phyloP scores from a whole-genome alignment of 2,888 invertebrate genomes.

The Trissolcus japonicus region DNA sequence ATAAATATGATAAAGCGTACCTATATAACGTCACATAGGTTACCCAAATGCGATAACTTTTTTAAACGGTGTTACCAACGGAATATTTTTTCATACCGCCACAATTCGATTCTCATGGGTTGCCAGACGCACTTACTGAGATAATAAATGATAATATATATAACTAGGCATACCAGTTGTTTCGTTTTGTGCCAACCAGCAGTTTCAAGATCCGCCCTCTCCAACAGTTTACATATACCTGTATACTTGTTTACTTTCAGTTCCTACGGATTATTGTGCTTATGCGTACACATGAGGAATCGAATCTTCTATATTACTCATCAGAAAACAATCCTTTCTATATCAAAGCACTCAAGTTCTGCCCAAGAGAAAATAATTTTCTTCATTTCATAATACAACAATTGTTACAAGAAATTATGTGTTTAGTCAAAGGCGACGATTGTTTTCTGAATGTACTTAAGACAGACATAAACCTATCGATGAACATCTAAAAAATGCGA shows the following conservation, averaged over 20 bases:
- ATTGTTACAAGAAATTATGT: too few species aligned
- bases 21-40: slow-evolving; percentile 71
- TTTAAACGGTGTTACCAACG: slow-evolving; percentile 69
- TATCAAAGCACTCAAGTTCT: too few species aligned
- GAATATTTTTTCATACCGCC: slow-evolving; percentile 69
- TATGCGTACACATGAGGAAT: slow-evolving; percentile 31
- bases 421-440: too few species aligned
- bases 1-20: slow-evolving; percentile 70
- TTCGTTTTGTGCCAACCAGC: slow-evolving; percentile 74
- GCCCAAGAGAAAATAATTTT: too few species aligned
- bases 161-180: slow-evolving; percentile 61
- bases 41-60: slow-evolving; percentile 76
- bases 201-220: slow-evolving; percentile 66
- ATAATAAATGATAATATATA: slow-evolving; percentile 56
- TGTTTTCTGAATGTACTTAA: too few species aligned
- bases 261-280: slow-evolving; percentile 38
- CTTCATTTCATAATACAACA: too few species aligned
- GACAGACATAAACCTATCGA: too few species aligned
- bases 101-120: slow-evolving; percentile 57
- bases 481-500: neutral
- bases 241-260: slow-evolving; percentile 8
- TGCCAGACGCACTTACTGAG: slow-evolving; percentile 59
- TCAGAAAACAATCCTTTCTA: too few species aligned
- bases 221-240: neutral
- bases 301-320: slow-evolving; percentile 21